Evolutionary conservation across 1,140 invertebrate species (phyloP), one percentile per base, ranked within the genome.

Genomic region (Philotrypesis tridentata): DNA sequence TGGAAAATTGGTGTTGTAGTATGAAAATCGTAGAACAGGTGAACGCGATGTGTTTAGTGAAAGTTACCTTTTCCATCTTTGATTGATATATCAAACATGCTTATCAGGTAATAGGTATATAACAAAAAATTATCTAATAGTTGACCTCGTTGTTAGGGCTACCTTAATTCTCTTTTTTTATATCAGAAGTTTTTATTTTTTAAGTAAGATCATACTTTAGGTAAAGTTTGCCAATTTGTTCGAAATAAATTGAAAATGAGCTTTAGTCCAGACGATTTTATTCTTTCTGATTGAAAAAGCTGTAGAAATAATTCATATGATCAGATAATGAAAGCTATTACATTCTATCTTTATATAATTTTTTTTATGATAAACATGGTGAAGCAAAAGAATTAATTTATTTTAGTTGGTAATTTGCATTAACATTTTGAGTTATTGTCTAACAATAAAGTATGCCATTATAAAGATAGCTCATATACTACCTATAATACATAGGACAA

Each of bases 71-170:
- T 55, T n/a, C 17, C 48, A 55, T 55, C n/a, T 55, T 55, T 55
- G 21, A 55, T 55, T 17, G 48, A 43, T 43, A 43, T n/a, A n/a
- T 55, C 48, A 55, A 55, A 55, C 48, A 55, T n/a, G 48, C 17
- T 55, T 55, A 55, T 55, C 48, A 55, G 48, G 17, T 55, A 21
- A 55, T n/a, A 55, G 48, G n/a, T 43, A 43, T n/a, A 4, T 55
- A n/a, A 71, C 21, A n/a, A 37, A 71, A 71, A 37, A 71, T 71
- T 17, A 37, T 33, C 29, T 37, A 33, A 43, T 78, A 55, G 29
- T 61, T 82, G 67, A 70, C 73, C 27, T 82, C 40, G 60, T 55
- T 77, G 55, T 77, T 77, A 78, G 80, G 80, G n/a, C 80, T 82
- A 82, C 80, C 68, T 77, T 82, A 72, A 77, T 11, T 82, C 43